These are phyloP conservation scores for Lepeophtheirus nordmannii DNA, from an alignment of 2,888 invertebrate genomes.

Conservation along the genomic window DNA sequence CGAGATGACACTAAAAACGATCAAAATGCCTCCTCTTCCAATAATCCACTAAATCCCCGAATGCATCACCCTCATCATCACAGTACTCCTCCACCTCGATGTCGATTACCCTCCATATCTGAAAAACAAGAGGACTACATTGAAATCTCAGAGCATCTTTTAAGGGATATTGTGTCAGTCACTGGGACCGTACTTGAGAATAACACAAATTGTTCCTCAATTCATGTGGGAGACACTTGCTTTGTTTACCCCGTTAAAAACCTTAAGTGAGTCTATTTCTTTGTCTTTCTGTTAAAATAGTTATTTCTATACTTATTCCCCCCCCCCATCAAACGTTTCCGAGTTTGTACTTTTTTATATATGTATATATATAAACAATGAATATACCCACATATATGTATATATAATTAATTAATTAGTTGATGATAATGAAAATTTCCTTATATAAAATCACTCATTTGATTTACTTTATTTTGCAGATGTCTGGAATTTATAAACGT, in stretches of 20 bases:
- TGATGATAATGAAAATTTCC: too few relatives aligned
- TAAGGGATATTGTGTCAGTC: neutral
- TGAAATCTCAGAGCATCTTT: neutral
- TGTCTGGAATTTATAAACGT: neutral
- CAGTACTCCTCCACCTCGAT: neutral
- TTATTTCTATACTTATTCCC: too few relatives aligned
- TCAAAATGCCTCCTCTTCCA: too few relatives aligned
- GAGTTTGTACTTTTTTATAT: too few relatives aligned
- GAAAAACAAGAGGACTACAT: neutral
- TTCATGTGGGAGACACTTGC: neutral
- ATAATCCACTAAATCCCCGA: neutral
- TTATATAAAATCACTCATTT: too few relatives aligned
- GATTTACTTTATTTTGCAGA: neutral
- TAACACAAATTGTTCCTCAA: neutral
- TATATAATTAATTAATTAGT: too few relatives aligned
- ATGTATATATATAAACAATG: too few relatives aligned
- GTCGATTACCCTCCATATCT: neutral
- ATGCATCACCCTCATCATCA: neutral
- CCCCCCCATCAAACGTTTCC: too few relatives aligned
- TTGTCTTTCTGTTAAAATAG: neutral
- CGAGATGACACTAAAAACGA: neutral
- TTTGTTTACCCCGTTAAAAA: slow-evolving; percentile 1
- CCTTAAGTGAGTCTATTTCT: neutral
- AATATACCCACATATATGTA: too few relatives aligned
- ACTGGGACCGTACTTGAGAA: neutral